A percentile compares a stretch with the other conserved stretches of the same genome.
Evolutionary conservation across 2,797 vertebrate genomes (phyloP).

Genomic region (Xiphorhynchus erythropygius): DNA sequence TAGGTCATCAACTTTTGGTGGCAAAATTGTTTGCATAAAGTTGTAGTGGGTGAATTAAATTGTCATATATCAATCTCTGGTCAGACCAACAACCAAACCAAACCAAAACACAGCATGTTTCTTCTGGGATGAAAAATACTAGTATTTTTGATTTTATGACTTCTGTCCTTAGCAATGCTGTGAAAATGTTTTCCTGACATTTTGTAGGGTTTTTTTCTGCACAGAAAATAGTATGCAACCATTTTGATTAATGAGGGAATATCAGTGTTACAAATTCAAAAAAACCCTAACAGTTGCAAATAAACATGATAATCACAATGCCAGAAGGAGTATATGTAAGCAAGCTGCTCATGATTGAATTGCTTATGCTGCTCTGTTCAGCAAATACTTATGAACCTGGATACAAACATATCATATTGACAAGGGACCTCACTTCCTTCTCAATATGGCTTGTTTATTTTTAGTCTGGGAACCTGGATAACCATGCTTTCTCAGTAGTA

Average conservation of each 20-base stretch:
- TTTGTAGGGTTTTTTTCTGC: neutral
- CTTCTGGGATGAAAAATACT: neutral
- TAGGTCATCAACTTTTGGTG: neutral
- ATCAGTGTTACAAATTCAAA: neutral
- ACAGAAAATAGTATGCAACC: neutral
- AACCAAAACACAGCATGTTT: neutral
- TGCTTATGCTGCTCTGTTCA: neutral
- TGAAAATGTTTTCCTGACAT: neutral
- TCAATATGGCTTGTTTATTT: slow-evolving; percentile 5
- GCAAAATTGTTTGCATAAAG: neutral
- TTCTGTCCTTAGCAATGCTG: neutral
- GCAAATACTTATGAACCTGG: slow-evolving; percentile 10
- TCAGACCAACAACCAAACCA: neutral
- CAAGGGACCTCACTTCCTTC: neutral
- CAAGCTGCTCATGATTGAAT: neutral
- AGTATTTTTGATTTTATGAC: slow-evolving; percentile 4
- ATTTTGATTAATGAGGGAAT: neutral
- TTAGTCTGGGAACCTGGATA: slow-evolving; percentile 33
- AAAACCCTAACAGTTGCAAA: neutral
- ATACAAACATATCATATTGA: neutral
- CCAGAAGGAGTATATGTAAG: neutral
- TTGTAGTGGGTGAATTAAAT: neutral
- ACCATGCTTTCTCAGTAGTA: neutral
- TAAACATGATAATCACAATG: neutral
- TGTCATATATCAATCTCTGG: neutral